phyloP scores from a whole-genome alignment of 1,140 invertebrate genomes.

The Drosophila saltans region DNA sequence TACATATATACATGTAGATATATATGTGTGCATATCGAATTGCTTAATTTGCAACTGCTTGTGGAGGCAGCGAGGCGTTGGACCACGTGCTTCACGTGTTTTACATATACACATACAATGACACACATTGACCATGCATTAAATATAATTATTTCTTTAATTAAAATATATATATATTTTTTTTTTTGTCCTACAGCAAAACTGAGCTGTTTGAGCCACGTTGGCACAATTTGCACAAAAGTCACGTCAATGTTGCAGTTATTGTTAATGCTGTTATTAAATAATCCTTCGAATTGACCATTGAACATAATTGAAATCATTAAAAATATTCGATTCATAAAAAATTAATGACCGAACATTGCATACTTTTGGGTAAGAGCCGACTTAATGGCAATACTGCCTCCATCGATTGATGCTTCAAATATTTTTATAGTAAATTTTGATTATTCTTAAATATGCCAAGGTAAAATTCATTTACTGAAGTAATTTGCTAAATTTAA shows the following conservation, averaged over 20 bases:
- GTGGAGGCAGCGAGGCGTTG: constrained; percentile 13
- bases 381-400: constrained; percentile 12
- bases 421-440: neutral
- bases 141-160: constrained; percentile 80
- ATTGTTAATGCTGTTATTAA: constrained; percentile 62
- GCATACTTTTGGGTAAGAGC: constrained; percentile 25
- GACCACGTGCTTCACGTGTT: constrained; percentile 33
- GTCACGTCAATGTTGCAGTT: constrained; percentile 63
- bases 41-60: constrained; percentile 31
- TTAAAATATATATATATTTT: constrained; percentile 57
- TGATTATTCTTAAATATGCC: neutral
- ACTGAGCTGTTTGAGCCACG: constrained; percentile 24
- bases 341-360: constrained; percentile 17
- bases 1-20: neutral
- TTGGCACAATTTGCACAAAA: constrained; percentile 68
- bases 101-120: constrained; percentile 1
- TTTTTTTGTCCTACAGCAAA: constrained; percentile 57
- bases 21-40: neutral
- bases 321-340: constrained; percentile 60
- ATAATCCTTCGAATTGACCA: constrained; percentile 54
- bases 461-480: too few species aligned
- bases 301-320: constrained; percentile 73
- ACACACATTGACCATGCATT: constrained; percentile 47
- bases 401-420: neutral
- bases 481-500: too few species aligned